Evolutionary conservation across 2,797 vertebrate genomes (phyloP), one percentile per base, ranked within the genome.

Genomic region (Cygnus olor): DNA sequence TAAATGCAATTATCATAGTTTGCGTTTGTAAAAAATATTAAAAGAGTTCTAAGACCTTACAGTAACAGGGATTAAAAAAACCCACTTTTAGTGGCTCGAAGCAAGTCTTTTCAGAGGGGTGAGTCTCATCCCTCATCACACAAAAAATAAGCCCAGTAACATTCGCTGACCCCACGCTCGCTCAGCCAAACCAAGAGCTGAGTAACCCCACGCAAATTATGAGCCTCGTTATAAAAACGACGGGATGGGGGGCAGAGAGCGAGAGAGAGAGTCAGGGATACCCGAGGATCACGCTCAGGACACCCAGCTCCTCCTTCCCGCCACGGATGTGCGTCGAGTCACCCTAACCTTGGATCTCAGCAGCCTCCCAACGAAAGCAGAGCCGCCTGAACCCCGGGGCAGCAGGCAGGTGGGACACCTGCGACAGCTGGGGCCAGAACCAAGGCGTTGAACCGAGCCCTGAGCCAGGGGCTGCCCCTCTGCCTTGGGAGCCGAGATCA

Each of bases 401-500:
- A 49, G 38, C 13, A 27, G 20, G n/a, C 2, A 32, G 20, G 20
- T 47, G 45, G 10, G 45, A 47, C 5, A 6, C 5, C 45, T 21
- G 45, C 20, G 11, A 10, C 20, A 47, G 45, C 45, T 47, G 45
- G 21, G 38, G 17, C 32, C 56, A 56, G 20, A 44, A 25, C 7
- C 8, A 24, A 28, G 11, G 40, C 5, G 11, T 6, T 20, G 18
- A 18, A 11, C 4, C 1, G 10, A 28, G 38, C 24, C 11, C 1
- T 0, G 17, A 51, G 54, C 9, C 28, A 51, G 4, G 45, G 30
- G 9, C 7, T 2, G 24, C 61, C 4, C 21, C 45, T 32, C 11
- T 25, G 49, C 14, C 1, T 0, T 0, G 22, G 14, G 17, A 77
- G 8, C 5, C 4, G 1, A 19, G 17, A 14, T 11, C 0, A 22